These are phyloP conservation scores for Hypena proboscidalis DNA, from an alignment of 2,888 invertebrate genomes.

Conservation along the genomic window DNA sequence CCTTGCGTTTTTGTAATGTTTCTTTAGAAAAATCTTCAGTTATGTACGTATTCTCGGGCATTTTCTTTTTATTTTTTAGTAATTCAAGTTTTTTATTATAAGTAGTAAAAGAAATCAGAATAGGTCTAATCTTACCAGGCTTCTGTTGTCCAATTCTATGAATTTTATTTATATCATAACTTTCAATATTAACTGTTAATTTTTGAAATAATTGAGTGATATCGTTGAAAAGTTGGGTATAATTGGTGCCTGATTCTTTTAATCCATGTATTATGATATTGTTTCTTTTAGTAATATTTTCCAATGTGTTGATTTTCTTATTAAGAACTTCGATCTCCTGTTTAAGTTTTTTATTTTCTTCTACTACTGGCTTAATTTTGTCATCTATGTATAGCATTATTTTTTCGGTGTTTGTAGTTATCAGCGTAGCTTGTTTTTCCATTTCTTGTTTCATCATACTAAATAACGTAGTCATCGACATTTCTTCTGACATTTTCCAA, in stretches of 20 bases:
- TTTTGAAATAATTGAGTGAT: slow-evolving; percentile 7
- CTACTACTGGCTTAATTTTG: slow-evolving; percentile 15
- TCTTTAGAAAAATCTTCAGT: slow-evolving; percentile 27
- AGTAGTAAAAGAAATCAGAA: slow-evolving; percentile 14
- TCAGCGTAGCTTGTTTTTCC: slow-evolving; percentile 5
- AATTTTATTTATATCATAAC: slow-evolving; percentile 12
- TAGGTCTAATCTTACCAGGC: slow-evolving; percentile 15
- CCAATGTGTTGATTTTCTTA: slow-evolving; percentile 15
- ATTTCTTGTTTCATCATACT: slow-evolving; percentile 12
- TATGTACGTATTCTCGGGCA: slow-evolving; percentile 14
- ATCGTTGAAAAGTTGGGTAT: slow-evolving; percentile 8
- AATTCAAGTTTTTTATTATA: slow-evolving; percentile 15
- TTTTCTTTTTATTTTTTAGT: slow-evolving; percentile 21
- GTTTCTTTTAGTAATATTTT: slow-evolving; percentile 15
- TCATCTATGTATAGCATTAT: slow-evolving; percentile 12
- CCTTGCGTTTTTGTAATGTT: slow-evolving; percentile 14
- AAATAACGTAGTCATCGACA: slow-evolving; percentile 9
- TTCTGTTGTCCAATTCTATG: slow-evolving; percentile 19
- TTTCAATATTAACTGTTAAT: slow-evolving; percentile 7
- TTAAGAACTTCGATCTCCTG: slow-evolving; percentile 12
- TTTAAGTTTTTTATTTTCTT: slow-evolving; percentile 19
- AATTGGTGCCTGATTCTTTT: slow-evolving; percentile 15
- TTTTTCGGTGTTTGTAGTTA: slow-evolving; percentile 4
- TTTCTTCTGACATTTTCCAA: too few species aligned
- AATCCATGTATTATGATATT: slow-evolving; percentile 25